Evolutionary conservation across 2,888 invertebrate species (phyloP).

Genomic region (Drosophila rellima): DNA sequence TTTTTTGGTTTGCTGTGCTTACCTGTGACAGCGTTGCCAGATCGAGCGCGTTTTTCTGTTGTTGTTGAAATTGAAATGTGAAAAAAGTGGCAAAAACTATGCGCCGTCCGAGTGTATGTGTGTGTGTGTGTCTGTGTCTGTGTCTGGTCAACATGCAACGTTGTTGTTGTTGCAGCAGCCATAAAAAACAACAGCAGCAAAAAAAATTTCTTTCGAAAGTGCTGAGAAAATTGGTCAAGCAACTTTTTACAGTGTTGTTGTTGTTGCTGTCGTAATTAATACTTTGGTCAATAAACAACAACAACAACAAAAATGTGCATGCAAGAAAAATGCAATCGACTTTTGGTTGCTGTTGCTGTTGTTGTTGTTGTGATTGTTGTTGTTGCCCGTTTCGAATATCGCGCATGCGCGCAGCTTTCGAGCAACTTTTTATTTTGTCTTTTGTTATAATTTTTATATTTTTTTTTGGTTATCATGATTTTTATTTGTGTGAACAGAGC

Average conservation of each 20-base stretch:
- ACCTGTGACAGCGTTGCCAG: slow-evolving; percentile 49
- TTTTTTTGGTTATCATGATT: slow-evolving; percentile 10
- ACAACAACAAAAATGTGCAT: slow-evolving; percentile 26
- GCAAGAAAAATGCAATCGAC: slow-evolving; percentile 32
- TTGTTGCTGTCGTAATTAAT: slow-evolving; percentile 53
- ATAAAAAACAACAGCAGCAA: slow-evolving; percentile 45
- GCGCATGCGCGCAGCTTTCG: slow-evolving; percentile 48
- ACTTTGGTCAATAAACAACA: slow-evolving; percentile 54
- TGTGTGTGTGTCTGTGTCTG: slow-evolving; percentile 25
- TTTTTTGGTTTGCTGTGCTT: not conserved
- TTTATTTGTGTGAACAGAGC: slow-evolving; percentile 27
- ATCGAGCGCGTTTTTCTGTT: slow-evolving; percentile 18
- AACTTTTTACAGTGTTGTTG: slow-evolving; percentile 45
- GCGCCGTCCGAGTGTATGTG: slow-evolving; percentile 6
- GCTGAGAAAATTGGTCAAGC: slow-evolving; percentile 62
- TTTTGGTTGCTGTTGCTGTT: slow-evolving; percentile 14
- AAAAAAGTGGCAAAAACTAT: slow-evolving; percentile 58
- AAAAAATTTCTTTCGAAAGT: slow-evolving; percentile 75
- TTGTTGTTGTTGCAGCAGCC: slow-evolving; percentile 28
- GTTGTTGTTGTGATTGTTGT: slow-evolving; percentile 4
- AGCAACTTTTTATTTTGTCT: slow-evolving; percentile 14
- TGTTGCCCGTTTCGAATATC: slow-evolving; percentile 34
- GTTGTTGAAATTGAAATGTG: slow-evolving; percentile 39
- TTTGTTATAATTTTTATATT: slow-evolving; percentile 1
- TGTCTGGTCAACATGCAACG: slow-evolving; percentile 63